Evolutionary conservation across 2,888 invertebrate species (phyloP), one percentile per base, ranked within the genome.

Genomic region (Rosalia funebris): DNA sequence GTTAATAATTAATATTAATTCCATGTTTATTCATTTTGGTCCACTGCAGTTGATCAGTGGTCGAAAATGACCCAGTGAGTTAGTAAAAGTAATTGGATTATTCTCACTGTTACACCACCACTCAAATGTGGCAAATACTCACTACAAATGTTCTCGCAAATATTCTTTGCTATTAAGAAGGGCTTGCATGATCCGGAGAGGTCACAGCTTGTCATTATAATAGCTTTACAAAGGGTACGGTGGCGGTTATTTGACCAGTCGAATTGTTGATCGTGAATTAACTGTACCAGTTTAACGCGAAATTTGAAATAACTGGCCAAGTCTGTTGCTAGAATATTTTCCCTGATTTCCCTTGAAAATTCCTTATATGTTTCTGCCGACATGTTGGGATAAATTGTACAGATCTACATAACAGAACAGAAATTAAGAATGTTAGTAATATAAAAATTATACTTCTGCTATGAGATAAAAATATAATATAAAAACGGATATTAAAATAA

Each of bases 121-220:
- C n/a, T n/a, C n/a, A n/a, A n/a, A n/a, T n/a, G n/a, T n/a, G n/a
- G n/a, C 7, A 25, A 10, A 70, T 72, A 85, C 74, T 85, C 85
- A 76, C 85, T 82, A 60, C 87, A 87, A 5, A 88, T 81, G 10
- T 81, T 73, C 62, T 85, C 84, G 0, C 85, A 83, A 17, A 87
- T 82, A 9, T 71, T 76, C 69, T 85, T 86, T 0, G 86, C 79
- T 0, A 86, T 78, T 0, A 83, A 81, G 60, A 86, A 88, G 0
- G 87, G 86, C 69, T 88, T 88, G 66, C 86, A 86, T 11, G 66
- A 68, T 16, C 86, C 87, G 0, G 87, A 87, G 37, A 88, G 77
- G 73, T 88, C 88, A 62, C 86, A 84, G 1, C 84, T 83, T 0
- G 87, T 88, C 87, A 89, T 88, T 75, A 83, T 79, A 5, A 83